These are phyloP conservation scores for Globodera rostochiensis DNA, from an alignment of 1,140 invertebrate genomes.

Conservation along the genomic window DNA sequence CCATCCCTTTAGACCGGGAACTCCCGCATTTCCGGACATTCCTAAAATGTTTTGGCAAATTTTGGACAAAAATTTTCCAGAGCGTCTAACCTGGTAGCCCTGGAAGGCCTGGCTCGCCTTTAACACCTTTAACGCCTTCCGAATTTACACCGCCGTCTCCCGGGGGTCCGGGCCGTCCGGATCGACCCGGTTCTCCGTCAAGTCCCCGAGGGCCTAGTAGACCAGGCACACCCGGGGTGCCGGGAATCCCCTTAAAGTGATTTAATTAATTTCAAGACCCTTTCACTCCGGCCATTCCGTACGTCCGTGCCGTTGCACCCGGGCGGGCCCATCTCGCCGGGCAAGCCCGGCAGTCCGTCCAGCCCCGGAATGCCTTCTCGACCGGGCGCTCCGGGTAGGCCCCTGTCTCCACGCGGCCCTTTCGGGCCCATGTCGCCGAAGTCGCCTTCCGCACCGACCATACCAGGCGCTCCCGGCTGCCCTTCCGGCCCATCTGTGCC, in stretches of 20 bases:
- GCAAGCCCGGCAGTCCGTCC: slow-evolving; percentile 61
- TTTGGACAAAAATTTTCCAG: not conserved
- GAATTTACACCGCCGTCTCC: slow-evolving; percentile 63
- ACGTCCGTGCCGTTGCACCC: slow-evolving; percentile 66
- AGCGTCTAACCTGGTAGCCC: slow-evolving; percentile 26
- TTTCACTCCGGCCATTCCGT: slow-evolving; percentile 39
- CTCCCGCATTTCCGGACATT: slow-evolving; percentile 26
- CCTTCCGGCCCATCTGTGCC: slow-evolving; percentile 63
- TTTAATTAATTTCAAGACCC: not conserved
- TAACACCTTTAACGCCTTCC: slow-evolving; percentile 57
- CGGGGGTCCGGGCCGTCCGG: slow-evolving; percentile 54
- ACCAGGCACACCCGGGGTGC: slow-evolving; percentile 55
- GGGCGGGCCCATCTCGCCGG: slow-evolving; percentile 61
- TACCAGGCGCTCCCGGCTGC: slow-evolving; percentile 54
- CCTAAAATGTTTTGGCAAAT: slow-evolving; percentile 1
- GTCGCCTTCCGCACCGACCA: slow-evolving; percentile 53
- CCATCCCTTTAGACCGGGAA: slow-evolving; percentile 59
- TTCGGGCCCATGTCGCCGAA: slow-evolving; percentile 37
- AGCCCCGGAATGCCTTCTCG: slow-evolving; percentile 55
- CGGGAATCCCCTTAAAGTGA: slow-evolving; percentile 26
- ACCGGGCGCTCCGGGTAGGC: slow-evolving; percentile 56
- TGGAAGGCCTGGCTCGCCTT: slow-evolving; percentile 53
- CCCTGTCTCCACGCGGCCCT: slow-evolving; percentile 41
- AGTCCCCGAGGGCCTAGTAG: slow-evolving; percentile 47
- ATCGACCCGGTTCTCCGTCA: slow-evolving; percentile 44